phyloP scores from a whole-genome alignment of 2,888 invertebrate genomes.

The Cylindroiulus punctatus region DNA sequence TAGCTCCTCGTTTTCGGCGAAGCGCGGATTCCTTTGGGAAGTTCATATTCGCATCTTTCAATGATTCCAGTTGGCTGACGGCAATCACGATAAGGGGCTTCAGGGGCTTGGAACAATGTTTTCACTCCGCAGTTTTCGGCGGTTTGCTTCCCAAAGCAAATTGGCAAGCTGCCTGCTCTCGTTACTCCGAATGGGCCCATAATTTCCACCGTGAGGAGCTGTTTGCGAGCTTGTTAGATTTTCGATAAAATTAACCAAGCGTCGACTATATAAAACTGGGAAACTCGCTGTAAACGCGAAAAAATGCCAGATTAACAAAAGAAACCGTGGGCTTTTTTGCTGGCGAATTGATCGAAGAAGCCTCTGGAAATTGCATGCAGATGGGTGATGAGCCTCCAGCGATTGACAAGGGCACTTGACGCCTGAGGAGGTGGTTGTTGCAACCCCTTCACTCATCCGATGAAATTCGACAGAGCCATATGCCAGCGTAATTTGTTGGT shows the following conservation, averaged over 20 bases:
- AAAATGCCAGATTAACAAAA: slow-evolving; percentile 26
- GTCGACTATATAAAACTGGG: slow-evolving; percentile 2
- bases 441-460: slow-evolving; percentile 1
- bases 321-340: neutral
- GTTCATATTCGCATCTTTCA: neutral
- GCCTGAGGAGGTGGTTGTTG: neutral
- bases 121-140: neutral
- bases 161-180: slow-evolving; percentile 26
- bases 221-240: slow-evolving; percentile 26
- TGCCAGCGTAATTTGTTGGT: neutral
- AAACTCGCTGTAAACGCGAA: neutral
- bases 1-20: neutral
- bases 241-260: slow-evolving; percentile 37
- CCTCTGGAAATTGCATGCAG: neutral
- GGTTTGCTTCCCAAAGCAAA: slow-evolving; percentile 12
- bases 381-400: neutral
- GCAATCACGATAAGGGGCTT: neutral
- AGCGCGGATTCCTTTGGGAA: neutral
- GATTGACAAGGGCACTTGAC: slow-evolving; percentile 20
- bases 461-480: neutral
- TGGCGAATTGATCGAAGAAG: neutral
- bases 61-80: slow-evolving; percentile 38
- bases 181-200: neutral
- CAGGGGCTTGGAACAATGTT: slow-evolving; percentile 5
- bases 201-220: neutral